Conservation (phyloP, 92 coral and sea anemone genomes). For the Epizoanthus ramosus region DNA sequence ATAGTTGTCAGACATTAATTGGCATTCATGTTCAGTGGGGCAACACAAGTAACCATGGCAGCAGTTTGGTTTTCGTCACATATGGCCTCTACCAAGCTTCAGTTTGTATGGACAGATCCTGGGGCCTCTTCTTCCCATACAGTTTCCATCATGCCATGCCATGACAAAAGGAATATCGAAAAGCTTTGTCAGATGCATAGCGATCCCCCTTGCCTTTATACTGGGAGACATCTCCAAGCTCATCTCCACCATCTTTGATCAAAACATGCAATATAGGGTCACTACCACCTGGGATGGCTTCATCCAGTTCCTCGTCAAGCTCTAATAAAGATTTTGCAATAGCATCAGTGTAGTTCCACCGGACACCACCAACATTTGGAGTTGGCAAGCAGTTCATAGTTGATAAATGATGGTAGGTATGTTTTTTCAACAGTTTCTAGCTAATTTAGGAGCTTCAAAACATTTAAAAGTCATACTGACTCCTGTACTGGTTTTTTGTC, state of each 20-base stretch:
- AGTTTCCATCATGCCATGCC: slow-evolving; percentile 12
- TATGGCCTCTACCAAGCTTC: slow-evolving; percentile 31
- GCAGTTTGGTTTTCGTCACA: slow-evolving; percentile 50
- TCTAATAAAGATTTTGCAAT: slow-evolving; percentile 20
- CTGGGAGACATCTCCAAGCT: slow-evolving; percentile 41
- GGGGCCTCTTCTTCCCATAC: slow-evolving; percentile 50
- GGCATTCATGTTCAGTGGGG: slow-evolving; percentile 41
- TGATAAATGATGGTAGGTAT: slow-evolving; percentile 41
- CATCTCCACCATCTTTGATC: slow-evolving; percentile 53
- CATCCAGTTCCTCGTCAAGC: not conserved
- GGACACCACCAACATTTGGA: slow-evolving; percentile 38
- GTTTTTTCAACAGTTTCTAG: slow-evolving; percentile 28
- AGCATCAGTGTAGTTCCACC: slow-evolving; percentile 33
- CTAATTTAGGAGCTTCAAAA: slow-evolving; percentile 10
- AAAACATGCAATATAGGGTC: slow-evolving; percentile 12
- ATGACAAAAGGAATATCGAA: slow-evolving; percentile 42
- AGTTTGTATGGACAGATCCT: slow-evolving; percentile 43
- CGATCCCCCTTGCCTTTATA: slow-evolving; percentile 44
- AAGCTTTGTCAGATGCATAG: slow-evolving; percentile 29
- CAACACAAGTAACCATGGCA: slow-evolving; percentile 41
- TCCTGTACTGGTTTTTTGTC: slow-evolving; percentile 46
- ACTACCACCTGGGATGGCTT: not conserved
- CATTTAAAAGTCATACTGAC: slow-evolving; percentile 29
- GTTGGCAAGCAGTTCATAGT: slow-evolving; percentile 11
- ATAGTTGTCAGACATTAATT: not conserved